Evolutionary conservation across 2,888 invertebrate species (phyloP), one percentile per base, ranked within the genome.

Genomic region (Pristionchus maxplancki): DNA sequence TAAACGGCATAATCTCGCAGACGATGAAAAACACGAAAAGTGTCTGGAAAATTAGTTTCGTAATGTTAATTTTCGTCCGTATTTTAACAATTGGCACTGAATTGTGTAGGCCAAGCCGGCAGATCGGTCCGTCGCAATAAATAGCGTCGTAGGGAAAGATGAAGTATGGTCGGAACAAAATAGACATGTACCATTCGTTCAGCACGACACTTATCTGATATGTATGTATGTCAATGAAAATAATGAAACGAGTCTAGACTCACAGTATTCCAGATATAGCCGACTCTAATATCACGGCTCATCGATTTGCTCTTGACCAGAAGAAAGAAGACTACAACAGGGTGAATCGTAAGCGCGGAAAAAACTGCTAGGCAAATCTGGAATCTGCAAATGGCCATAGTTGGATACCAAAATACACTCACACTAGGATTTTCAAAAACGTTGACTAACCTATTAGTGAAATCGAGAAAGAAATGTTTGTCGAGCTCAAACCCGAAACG

Each of bases 131-230:
- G 48, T 78, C 78, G n/a, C 78, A 78, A 28, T 78, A 78, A 28
- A 78, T 78, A n/a, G 78, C 78, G 28, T 78, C 78, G 28, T 78
- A 78, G 1, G 78, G 78, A 78, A 78, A 78, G n/a, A 78, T 44
- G 44, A 78, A 78, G 20, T 78, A 78, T 1, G 78, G 78, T 1
- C 78, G 78, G 28, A 78, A 44, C 13, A 17, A 24, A n/a, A 78
- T 44, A 9, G 44, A 48, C 6, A 78, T n/a, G 28, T 78, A 78
- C 78, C 78, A 78, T 34, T 78, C 78, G 17, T 44, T 78, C 6
- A 44, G 9, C 4, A 78, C n/a, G 15, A 48, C 2, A 13, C n/a
- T 28, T 2, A 78, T 28, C 78, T 78, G 28, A 78, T n/a, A 11
- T 11, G 4, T 62, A 24, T n/a, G 20, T 62, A 24, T 58, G 4